A percentile compares a stretch with the other conserved stretches of the same genome.
phyloP scores from a whole-genome alignment of 2,888 invertebrate species.

The Ennomos quercinarius region DNA sequence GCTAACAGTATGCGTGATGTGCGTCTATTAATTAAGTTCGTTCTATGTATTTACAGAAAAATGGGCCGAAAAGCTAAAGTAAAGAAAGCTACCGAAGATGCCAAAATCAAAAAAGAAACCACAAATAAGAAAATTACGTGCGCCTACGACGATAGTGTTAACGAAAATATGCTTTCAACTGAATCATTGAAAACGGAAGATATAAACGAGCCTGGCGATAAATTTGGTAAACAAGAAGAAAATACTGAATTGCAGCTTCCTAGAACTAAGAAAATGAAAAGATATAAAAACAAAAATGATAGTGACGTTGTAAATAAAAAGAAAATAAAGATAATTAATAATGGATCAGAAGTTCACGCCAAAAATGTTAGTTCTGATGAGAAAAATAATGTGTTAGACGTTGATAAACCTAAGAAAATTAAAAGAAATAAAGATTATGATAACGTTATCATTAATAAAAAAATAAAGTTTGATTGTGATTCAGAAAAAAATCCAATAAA shows the following conservation, averaged over 20 bases:
- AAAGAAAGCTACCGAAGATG: constrained; percentile 11
- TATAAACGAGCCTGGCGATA: not conserved
- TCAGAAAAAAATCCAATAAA: no score
- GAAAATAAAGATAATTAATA: constrained; percentile 50
- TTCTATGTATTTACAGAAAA: constrained; percentile 15
- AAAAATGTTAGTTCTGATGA: constrained; percentile 4
- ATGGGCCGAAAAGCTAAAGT: constrained; percentile 10
- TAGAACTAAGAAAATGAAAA: constrained; percentile 27
- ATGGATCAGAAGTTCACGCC: constrained; percentile 41
- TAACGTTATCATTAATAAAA: no score
- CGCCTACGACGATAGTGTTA: not conserved
- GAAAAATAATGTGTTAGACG: no score
- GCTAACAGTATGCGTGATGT: no score
- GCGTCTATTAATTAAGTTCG: not conserved
- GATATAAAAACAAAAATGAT: constrained; percentile 31
- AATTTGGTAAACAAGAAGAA: constrained; percentile 4
- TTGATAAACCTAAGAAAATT: no score
- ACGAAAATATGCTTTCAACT: not conserved
- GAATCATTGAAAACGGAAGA: constrained; percentile 5
- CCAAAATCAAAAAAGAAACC: constrained; percentile 1
- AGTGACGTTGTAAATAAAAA: constrained; percentile 35
- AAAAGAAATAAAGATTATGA: no score
- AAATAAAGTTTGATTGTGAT: no score
- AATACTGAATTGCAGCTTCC: constrained; percentile 1
- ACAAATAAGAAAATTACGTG: constrained; percentile 5